These are phyloP conservation scores for Tillus elongatus DNA, from an alignment of 2,888 invertebrate species.

Conservation along the genomic window DNA sequence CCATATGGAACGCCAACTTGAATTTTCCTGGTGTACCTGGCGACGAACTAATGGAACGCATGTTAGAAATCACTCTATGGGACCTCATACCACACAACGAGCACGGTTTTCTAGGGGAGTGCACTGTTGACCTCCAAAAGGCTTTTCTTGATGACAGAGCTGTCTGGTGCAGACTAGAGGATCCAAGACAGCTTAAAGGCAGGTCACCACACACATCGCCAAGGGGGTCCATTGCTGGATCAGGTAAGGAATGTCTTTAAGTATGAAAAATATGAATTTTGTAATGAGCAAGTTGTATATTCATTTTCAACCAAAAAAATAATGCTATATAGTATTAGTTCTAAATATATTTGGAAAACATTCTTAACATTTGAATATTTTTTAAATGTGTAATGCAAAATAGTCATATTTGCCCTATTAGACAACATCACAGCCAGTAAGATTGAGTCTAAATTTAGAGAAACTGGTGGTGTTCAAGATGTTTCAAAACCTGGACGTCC, in stretches of 20 bases:
- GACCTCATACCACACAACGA: constrained; percentile 76
- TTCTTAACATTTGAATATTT: too few species aligned
- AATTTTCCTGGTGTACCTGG: constrained; percentile 72
- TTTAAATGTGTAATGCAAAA: too few species aligned
- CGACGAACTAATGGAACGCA: constrained; percentile 69
- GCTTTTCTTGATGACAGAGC: constrained; percentile 82
- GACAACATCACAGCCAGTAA: too few species aligned
- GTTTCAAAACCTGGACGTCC: too few species aligned
- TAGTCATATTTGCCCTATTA: too few species aligned
- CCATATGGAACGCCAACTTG: constrained; percentile 87
- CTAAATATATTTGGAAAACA: too few species aligned
- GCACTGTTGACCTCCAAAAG: constrained; percentile 70
- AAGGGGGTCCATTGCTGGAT: constrained; percentile 63
- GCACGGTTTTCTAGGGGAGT: constrained; percentile 72
- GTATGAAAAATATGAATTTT: neutral
- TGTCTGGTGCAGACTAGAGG: constrained; percentile 83
- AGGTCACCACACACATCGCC: constrained; percentile 72
- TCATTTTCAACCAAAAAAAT: too few species aligned
- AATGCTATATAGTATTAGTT: too few species aligned
- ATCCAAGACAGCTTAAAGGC: constrained; percentile 61
- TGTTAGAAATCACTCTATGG: constrained; percentile 82
- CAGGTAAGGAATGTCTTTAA: constrained; percentile 45
- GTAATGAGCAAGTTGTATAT: too few species aligned
- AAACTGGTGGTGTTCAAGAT: too few species aligned
- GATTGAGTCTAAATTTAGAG: too few species aligned